A percentile compares a stretch with the other conserved stretches of the same genome.
These are phyloP conservation scores for Apamea sordens DNA, from an alignment of 2,888 invertebrate species.

Conservation along the genomic window DNA sequence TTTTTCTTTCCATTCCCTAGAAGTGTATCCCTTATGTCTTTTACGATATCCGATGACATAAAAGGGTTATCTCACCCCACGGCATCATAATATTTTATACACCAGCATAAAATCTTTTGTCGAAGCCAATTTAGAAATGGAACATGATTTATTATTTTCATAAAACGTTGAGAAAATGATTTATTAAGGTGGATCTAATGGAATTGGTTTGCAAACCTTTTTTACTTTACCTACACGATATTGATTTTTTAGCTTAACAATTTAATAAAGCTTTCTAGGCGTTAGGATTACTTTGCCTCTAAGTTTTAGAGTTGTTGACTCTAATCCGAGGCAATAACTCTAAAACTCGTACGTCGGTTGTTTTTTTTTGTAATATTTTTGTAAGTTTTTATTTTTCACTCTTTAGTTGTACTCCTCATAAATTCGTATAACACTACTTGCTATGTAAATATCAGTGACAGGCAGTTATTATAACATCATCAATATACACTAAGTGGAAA, in stretches of 20 bases:
- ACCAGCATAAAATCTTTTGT: conserved; percentile 37
- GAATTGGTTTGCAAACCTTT: conserved; percentile 38
- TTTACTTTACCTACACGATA: background rate
- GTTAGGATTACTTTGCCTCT: background rate
- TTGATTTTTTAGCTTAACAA: conserved; percentile 17
- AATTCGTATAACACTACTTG: background rate
- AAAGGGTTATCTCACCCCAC: conserved; percentile 8
- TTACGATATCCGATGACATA: conserved; percentile 7
- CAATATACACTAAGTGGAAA: background rate
- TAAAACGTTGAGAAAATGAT: conserved; percentile 45
- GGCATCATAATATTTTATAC: conserved; percentile 28
- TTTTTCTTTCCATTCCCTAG: no score
- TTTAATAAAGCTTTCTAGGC: background rate
- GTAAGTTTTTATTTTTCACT: background rate
- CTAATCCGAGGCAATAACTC: no score
- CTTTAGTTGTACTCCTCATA: background rate
- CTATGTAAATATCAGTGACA: background rate
- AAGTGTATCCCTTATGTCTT: conserved; percentile 6
- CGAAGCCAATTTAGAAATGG: conserved; percentile 41
- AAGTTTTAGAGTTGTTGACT: background rate
- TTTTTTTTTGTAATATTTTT: no score
- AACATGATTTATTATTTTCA: conserved; percentile 44
- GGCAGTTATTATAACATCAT: background rate
- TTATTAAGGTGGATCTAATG: conserved; percentile 48
- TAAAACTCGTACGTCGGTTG: background rate